phyloP scores from a whole-genome alignment of 2,113 vertebrate species.

The Cyanocitta stelleri region DNA sequence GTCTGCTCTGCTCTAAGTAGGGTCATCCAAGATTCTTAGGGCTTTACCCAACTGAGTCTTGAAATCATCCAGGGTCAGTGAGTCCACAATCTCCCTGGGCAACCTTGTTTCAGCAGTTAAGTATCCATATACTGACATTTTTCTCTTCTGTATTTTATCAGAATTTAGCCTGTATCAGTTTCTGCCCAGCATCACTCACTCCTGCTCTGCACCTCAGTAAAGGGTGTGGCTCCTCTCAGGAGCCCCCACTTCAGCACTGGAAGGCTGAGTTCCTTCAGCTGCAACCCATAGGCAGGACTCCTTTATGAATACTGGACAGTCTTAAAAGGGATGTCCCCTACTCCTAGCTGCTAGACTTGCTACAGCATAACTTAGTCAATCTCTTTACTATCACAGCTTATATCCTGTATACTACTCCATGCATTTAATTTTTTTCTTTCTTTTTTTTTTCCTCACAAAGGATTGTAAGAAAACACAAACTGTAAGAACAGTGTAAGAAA shows the following conservation, averaged over 20 bases:
- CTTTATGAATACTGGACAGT: background rate
- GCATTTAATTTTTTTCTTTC: background rate
- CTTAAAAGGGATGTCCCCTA: background rate
- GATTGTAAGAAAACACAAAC: background rate
- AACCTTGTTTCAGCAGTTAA: background rate
- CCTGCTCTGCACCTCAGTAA: background rate
- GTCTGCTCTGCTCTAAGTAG: background rate
- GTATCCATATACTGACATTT: background rate
- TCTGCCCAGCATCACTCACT: background rate
- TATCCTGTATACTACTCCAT: background rate
- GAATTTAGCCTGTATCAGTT: background rate
- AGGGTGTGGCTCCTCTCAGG: background rate
- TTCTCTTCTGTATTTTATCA: background rate
- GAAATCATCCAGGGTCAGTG: background rate
- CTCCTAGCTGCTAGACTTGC: background rate
- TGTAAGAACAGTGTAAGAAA: background rate
- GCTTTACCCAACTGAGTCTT: background rate
- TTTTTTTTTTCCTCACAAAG: background rate
- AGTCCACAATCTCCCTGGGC: background rate
- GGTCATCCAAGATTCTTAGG: background rate
- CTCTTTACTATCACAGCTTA: background rate
- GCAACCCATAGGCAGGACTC: background rate
- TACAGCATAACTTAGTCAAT: background rate
- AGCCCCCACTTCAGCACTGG: background rate
- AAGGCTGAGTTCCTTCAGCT: background rate